Percentiles rank a stretch among this genome's conserved stretches.
Conservation (phyloP, 2,888 invertebrate species). For the Stenolophus ochropezus region DNA sequence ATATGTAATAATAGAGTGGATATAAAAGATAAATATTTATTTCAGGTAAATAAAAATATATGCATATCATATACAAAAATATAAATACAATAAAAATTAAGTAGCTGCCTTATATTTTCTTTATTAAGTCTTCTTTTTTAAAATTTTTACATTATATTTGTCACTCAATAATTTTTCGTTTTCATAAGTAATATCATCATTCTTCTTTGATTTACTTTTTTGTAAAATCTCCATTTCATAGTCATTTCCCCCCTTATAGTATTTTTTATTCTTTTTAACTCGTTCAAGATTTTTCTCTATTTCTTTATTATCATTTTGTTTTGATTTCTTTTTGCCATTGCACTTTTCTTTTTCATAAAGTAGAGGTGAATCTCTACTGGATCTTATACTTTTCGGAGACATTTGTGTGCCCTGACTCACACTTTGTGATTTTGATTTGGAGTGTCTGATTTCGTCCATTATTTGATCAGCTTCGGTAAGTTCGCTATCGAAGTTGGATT, state of each 20-base stretch:
- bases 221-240: slow-evolving; percentile 65
- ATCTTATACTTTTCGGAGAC: slow-evolving; percentile 62
- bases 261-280: slow-evolving; percentile 66
- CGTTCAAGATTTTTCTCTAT: slow-evolving; percentile 63
- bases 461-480: slow-evolving; percentile 54
- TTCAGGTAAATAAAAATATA: slow-evolving; percentile 10
- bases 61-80: slow-evolving; percentile 39
- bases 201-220: slow-evolving; percentile 62
- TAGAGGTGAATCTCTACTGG: slow-evolving; percentile 66
- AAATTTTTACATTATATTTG: slow-evolving; percentile 54
- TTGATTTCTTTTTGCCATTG: slow-evolving; percentile 56
- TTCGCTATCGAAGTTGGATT: slow-evolving; percentile 65
- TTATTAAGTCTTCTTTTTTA: slow-evolving; percentile 55
- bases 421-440: slow-evolving; percentile 63
- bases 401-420: slow-evolving; percentile 63
- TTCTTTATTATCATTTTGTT: slow-evolving; percentile 46
- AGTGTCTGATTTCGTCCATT: slow-evolving; percentile 57
- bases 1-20: background rate
- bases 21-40: slow-evolving; percentile 26
- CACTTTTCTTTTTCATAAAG: slow-evolving; percentile 67
- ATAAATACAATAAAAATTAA: slow-evolving; percentile 37
- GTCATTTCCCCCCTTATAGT: slow-evolving; percentile 66
- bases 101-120: slow-evolving; percentile 18
- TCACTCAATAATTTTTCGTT: slow-evolving; percentile 55
- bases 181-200: slow-evolving; percentile 61